phyloP scores from a whole-genome alignment of 2,113 vertebrate genomes.

The Spheniscus mendiculus region DNA sequence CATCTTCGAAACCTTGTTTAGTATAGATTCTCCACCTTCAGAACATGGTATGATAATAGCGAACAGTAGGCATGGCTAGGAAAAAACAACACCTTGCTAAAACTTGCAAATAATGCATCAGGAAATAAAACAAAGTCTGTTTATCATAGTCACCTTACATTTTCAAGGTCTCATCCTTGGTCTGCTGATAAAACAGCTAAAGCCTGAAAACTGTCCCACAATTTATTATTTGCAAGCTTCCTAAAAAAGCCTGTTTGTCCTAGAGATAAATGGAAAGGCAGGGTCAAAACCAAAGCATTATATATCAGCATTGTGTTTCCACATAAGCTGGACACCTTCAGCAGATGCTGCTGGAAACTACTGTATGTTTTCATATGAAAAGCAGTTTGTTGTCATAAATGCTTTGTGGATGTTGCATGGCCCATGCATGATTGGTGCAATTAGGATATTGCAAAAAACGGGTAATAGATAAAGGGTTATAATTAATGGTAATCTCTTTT shows the following conservation, averaged over 20 bases:
- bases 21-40: not conserved
- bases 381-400: not conserved
- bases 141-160: not conserved
- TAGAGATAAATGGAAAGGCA: not conserved
- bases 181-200: not conserved
- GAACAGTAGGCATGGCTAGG: not conserved
- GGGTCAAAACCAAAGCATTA: not conserved
- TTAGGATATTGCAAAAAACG: not conserved
- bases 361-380: not conserved
- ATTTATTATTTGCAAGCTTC: not conserved
- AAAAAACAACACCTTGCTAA: not conserved
- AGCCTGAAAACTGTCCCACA: not conserved
- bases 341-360: not conserved
- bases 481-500: not conserved
- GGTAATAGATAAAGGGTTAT: accelerated
- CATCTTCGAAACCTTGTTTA: not conserved
- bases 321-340: not conserved
- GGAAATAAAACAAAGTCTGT: not conserved
- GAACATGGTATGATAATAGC: not conserved
- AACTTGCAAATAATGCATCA: not conserved
- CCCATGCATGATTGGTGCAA: not conserved
- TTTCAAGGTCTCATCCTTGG: not conserved
- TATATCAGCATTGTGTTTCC: not conserved
- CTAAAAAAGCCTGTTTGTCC: not conserved
- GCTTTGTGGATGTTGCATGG: not conserved